These are phyloP conservation scores for Callithrix jacchus DNA, from an alignment of 2,113 vertebrate genomes.

Conservation along the genomic window DNA sequence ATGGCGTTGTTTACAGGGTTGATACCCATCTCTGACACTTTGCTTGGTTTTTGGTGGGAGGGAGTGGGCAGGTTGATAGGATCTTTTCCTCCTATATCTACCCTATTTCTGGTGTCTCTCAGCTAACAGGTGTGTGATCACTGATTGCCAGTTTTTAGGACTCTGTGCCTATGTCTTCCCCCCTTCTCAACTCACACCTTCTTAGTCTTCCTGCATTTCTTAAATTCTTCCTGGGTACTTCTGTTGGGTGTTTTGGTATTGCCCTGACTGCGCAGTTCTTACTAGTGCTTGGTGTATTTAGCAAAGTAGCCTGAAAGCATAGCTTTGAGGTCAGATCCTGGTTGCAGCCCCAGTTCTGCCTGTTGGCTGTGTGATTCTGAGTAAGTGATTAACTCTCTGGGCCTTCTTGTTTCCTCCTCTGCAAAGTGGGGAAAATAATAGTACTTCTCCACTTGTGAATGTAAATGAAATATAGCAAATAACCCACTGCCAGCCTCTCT, in stretches of 20 bases:
- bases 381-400: neutral
- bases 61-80: neutral
- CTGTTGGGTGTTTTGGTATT: neutral
- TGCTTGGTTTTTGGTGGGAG: neutral
- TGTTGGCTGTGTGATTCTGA: neutral
- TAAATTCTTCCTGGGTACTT: neutral
- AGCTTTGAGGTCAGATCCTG: neutral
- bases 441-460: neutral
- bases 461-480: neutral
- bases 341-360: neutral
- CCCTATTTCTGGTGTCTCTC: neutral
- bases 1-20: neutral
- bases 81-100: neutral
- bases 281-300: neutral
- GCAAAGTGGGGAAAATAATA: neutral
- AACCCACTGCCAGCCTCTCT: neutral
- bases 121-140: neutral
- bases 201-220: neutral
- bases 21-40: neutral
- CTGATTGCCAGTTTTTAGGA: neutral
- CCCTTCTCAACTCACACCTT: neutral
- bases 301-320: neutral
- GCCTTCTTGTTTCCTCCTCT: neutral
- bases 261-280: neutral
- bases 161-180: neutral